Percentiles rank a stretch among this genome's conserved stretches.
These are phyloP conservation scores for Helarctos malayanus DNA, from an alignment of 2,797 vertebrate species.

Conservation along the genomic window DNA sequence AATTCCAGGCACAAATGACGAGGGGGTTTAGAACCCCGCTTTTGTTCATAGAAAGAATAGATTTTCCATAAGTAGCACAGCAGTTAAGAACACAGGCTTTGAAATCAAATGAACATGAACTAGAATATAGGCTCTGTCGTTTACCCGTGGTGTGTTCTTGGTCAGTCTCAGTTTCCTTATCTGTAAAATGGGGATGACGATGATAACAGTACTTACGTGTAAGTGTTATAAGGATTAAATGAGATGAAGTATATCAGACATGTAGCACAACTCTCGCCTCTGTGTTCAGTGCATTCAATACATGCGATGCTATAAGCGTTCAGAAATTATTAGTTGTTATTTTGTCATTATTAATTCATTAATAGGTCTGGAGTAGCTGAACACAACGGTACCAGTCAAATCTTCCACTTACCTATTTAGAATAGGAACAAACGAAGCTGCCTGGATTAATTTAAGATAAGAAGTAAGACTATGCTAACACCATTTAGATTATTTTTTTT, in stretches of 20 bases:
- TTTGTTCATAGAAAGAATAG: background rate
- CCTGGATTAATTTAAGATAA: background rate
- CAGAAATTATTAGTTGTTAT: background rate
- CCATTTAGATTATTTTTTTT: background rate
- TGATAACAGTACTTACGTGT: background rate
- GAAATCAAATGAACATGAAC: constrained; percentile 23
- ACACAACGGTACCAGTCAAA: background rate
- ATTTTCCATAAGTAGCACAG: background rate
- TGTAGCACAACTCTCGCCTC: background rate
- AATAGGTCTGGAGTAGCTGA: background rate
- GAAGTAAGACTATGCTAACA: background rate
- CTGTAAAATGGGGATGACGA: background rate
- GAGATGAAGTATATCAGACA: background rate
- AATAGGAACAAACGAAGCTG: background rate
- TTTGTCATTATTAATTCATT: background rate
- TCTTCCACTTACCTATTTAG: background rate
- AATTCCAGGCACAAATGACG: background rate
- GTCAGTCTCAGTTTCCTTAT: background rate
- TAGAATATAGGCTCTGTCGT: background rate
- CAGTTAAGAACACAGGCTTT: background rate
- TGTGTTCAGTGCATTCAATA: background rate
- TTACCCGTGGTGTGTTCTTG: background rate
- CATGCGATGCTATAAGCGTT: background rate
- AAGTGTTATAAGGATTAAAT: background rate
- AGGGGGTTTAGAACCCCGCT: background rate